A percentile compares a stretch with the other conserved stretches of the same genome.
Evolutionary conservation across 2,797 vertebrate genomes (phyloP).

Genomic region (Hippocampus kuda): DNA sequence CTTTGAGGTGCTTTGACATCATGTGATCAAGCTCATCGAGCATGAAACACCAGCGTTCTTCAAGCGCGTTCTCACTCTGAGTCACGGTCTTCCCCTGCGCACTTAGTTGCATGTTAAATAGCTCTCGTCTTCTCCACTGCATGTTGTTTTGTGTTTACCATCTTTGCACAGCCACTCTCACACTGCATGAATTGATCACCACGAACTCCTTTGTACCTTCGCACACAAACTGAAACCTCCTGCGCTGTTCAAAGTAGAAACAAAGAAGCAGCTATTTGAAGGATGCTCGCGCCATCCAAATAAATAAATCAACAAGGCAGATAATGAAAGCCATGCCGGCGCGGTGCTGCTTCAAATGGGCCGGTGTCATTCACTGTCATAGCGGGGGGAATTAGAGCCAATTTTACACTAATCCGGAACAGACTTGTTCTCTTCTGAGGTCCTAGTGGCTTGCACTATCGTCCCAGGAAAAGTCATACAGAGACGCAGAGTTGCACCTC

Average conservation of each 20-base stretch:
- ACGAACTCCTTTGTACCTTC: conserved; percentile 23
- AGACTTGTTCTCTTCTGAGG: conserved; percentile 41
- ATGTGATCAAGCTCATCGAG: not conserved
- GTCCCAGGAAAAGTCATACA: conserved; percentile 31
- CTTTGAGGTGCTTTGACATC: not conserved
- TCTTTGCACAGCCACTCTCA: conserved; percentile 3
- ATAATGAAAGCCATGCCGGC: conserved; percentile 63
- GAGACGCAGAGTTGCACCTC: conserved; percentile 23
- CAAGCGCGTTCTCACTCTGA: conserved; percentile 49
- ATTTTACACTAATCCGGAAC: conserved; percentile 59
- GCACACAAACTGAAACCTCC: conserved; percentile 24
- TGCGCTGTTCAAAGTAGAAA: conserved; percentile 33
- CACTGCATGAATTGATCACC: conserved; percentile 14
- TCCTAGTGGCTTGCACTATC: conserved; percentile 25
- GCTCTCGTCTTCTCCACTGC: conserved; percentile 5
- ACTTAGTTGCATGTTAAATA: conserved; percentile 28
- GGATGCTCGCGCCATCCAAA: conserved; percentile 52
- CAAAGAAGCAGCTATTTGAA: conserved; percentile 43
- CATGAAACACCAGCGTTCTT: not conserved
- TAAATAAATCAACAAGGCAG: conserved; percentile 57
- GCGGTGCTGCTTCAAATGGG: conserved; percentile 55
- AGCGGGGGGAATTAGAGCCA: conserved; percentile 55
- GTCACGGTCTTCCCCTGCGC: conserved; percentile 54
- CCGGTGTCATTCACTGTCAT: conserved; percentile 56
- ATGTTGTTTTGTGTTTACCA: conserved; percentile 12